Evolutionary conservation across 2,888 invertebrate genomes (phyloP).

Genomic region (Saturnia japonica): DNA sequence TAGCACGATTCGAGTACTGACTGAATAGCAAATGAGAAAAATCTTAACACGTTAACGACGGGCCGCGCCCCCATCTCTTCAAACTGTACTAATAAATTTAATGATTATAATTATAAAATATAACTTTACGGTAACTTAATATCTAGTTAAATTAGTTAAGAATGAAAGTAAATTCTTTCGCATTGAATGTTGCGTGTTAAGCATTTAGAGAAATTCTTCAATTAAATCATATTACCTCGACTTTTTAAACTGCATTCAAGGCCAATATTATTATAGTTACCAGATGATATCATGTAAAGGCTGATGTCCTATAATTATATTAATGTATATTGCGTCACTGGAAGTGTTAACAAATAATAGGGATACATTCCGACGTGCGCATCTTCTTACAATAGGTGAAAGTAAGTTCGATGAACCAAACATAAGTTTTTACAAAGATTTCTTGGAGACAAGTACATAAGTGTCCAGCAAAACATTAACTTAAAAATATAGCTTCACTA

Average conservation of each 20-base stretch:
- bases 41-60: conserved; percentile 49
- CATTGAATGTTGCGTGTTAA: neutral
- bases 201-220: conserved; percentile 2
- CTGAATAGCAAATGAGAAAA: conserved; percentile 72
- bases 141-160: conserved; percentile 9
- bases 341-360: conserved; percentile 67
- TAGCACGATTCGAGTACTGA: conserved; percentile 59
- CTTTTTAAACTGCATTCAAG: neutral
- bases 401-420: conserved; percentile 81
- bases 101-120: neutral
- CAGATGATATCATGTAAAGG: conserved; percentile 21
- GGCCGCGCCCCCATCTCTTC: conserved; percentile 9
- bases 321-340: conserved; percentile 34
- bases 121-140: neutral
- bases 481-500: neutral
- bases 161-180: conserved; percentile 6
- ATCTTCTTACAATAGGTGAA: conserved; percentile 75
- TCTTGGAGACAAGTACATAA: conserved; percentile 44
- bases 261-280: neutral
- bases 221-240: conserved; percentile 4
- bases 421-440: conserved; percentile 70
- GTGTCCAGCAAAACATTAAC: conserved; percentile 55
- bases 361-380: conserved; percentile 74
- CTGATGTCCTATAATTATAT: conserved; percentile 29
- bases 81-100: conserved; percentile 14